Evolutionary conservation across 2,113 vertebrate genomes (phyloP).

Genomic region (Platysternon megacephalum): DNA sequence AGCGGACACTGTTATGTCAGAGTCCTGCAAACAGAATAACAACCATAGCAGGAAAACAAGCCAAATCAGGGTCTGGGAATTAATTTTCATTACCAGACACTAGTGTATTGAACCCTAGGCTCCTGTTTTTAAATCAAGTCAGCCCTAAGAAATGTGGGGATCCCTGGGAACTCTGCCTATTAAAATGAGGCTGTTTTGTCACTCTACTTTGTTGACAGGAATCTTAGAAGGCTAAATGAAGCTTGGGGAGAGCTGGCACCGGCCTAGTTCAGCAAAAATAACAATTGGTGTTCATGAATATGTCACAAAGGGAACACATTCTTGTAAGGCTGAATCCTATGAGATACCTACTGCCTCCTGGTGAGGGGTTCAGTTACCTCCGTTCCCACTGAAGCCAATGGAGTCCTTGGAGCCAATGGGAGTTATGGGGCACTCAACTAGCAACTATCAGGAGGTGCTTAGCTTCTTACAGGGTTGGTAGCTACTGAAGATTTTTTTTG

Average conservation of each 20-base stretch:
- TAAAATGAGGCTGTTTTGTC: background rate
- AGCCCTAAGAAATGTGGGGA: background rate
- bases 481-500: background rate
- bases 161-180: background rate
- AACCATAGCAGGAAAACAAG: slow-evolving; percentile 9
- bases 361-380: background rate
- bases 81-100: background rate
- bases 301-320: background rate
- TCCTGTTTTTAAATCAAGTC: background rate
- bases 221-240: background rate
- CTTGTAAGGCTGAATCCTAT: background rate
- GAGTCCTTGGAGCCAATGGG: background rate
- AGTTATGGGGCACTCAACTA: background rate
- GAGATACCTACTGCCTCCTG: background rate
- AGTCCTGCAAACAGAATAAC: accelerated
- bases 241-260: background rate
- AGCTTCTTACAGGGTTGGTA: background rate
- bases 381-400: background rate
- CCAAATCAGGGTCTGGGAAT: accelerated
- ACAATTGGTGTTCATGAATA: accelerated
- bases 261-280: background rate
- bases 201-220: background rate
- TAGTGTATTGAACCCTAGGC: accelerated
- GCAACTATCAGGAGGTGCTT: background rate
- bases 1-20: background rate